Percentiles rank a stretch among this genome's conserved stretches.
Conservation (phyloP, 2,797 vertebrate species). For the Argyrosomus regius region DNA sequence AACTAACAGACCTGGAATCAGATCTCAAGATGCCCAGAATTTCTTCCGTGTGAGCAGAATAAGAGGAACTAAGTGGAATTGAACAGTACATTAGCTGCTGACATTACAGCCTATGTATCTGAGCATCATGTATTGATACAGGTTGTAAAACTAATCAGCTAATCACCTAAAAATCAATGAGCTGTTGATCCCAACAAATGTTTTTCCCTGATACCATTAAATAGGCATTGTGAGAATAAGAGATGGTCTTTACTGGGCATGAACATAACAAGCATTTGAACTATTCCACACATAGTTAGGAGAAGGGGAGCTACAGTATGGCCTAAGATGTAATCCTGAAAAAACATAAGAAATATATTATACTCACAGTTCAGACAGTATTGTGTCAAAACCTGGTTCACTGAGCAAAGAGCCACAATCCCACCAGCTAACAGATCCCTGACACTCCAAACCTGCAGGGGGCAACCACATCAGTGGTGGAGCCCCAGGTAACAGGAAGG, state of each 20-base stretch:
- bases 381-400: too few relatives aligned
- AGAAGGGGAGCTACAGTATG: neutral
- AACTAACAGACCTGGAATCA: neutral
- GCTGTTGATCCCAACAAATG: constrained; percentile 3
- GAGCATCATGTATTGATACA: constrained; percentile 7
- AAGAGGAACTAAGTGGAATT: neutral
- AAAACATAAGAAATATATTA: neutral
- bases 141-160: constrained; percentile 6
- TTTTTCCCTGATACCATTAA: neutral
- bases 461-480: too few relatives aligned
- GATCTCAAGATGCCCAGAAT: too few relatives aligned
- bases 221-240: neutral
- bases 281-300: neutral
- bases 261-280: neutral
- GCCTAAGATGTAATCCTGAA: neutral
- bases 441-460: too few relatives aligned
- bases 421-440: too few relatives aligned
- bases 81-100: constrained; percentile 2
- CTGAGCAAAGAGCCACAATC: too few relatives aligned
- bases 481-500: too few relatives aligned
- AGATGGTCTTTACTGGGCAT: neutral
- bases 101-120: neutral
- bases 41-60: neutral
- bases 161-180: neutral
- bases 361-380: too few relatives aligned